These are phyloP conservation scores for Vespertilio murinus DNA, from an alignment of 2,797 vertebrate genomes.

Conservation along the genomic window DNA sequence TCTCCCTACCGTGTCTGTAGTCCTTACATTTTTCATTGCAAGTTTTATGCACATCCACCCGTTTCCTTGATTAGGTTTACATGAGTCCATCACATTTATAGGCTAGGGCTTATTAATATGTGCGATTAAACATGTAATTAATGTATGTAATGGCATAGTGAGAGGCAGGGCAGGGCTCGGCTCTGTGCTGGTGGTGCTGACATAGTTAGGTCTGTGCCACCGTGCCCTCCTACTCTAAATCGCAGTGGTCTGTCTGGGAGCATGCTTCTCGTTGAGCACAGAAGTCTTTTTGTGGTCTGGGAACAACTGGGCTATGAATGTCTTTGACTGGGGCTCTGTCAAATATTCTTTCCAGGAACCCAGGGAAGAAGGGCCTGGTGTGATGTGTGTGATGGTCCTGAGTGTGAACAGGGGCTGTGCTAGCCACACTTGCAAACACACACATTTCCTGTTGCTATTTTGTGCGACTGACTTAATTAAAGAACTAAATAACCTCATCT, in stretches of 20 bases:
- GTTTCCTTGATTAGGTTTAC: conserved; percentile 84
- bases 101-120: conserved; percentile 82
- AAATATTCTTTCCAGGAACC: background rate
- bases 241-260: background rate
- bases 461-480: background rate
- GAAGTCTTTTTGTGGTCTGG: conserved; percentile 38
- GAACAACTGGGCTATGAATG: background rate
- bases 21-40: conserved; percentile 82
- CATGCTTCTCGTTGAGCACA: background rate
- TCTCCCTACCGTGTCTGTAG: conserved; percentile 82
- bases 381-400: background rate
- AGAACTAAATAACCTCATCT: background rate
- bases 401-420: background rate
- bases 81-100: conserved; percentile 78
- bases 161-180: background rate
- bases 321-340: background rate
- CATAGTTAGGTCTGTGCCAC: background rate
- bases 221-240: conserved; percentile 46
- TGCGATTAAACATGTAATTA: conserved; percentile 83
- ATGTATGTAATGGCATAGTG: conserved; percentile 71
- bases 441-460: background rate
- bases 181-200: background rate
- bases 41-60: conserved; percentile 80
- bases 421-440: background rate
- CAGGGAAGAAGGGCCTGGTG: background rate